These are phyloP conservation scores for Heliconius hortense DNA, from an alignment of 2,888 invertebrate genomes.

Conservation along the genomic window DNA sequence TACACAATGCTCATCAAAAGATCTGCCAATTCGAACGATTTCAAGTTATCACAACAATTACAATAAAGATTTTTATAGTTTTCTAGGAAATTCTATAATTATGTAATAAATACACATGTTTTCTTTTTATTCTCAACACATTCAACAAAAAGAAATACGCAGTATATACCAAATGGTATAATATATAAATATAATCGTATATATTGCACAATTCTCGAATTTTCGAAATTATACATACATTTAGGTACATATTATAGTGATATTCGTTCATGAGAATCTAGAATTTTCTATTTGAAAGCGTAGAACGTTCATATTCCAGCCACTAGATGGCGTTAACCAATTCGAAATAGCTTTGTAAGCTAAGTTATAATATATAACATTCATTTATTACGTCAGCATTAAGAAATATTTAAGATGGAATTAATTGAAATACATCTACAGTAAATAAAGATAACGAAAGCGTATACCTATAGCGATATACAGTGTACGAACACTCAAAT, in stretches of 20 bases:
- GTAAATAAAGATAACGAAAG: neutral
- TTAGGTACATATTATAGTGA: conserved; percentile 6
- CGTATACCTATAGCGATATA: neutral
- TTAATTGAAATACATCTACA: neutral
- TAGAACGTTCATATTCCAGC: neutral
- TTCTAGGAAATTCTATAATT: conserved; percentile 51
- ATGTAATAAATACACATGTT: conserved; percentile 30
- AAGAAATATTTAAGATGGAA: neutral
- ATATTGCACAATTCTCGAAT: conserved; percentile 40
- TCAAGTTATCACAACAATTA: conserved; percentile 27
- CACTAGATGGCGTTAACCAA: conserved; percentile 32
- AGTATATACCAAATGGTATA: conserved; percentile 28
- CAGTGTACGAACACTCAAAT: neutral
- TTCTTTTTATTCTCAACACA: conserved; percentile 11
- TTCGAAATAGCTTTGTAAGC: conserved; percentile 11
- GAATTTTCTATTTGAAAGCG: conserved; percentile 3
- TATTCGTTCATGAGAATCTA: conserved; percentile 17
- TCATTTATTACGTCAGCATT: conserved; percentile 20
- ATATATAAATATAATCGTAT: conserved; percentile 34
- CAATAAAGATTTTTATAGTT: conserved; percentile 21
- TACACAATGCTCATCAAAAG: conserved; percentile 6
- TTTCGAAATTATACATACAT: conserved; percentile 22
- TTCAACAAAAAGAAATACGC: conserved; percentile 29
- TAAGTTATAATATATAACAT: conserved; percentile 4
- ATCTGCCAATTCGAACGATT: conserved; percentile 5